Evolutionary conservation across 2,888 invertebrate species (phyloP), one percentile per base, ranked within the genome.

Genomic region (Dicyrtoma fusca): DNA sequence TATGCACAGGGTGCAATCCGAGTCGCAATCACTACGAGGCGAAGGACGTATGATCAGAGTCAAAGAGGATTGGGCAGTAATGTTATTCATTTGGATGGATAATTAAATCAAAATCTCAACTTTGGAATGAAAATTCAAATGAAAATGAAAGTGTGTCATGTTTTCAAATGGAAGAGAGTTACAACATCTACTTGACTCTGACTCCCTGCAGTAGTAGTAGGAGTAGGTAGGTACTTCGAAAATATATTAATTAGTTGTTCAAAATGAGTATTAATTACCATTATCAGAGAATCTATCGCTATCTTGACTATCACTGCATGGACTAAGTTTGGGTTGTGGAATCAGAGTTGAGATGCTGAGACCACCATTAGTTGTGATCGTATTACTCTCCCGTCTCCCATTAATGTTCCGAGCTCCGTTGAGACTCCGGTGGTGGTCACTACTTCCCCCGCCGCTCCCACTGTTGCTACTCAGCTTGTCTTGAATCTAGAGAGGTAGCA

Each of bases 241-340:
- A 34, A 34, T 34, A 8, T 34, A 34, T 34, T 34, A 34, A 34
- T 34, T 5, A 34, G 8, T 34, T n/a, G n/a, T n/a, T n/a, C n/a
- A n/a, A n/a, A n/a, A n/a, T n/a, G n/a, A n/a, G n/a, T 17, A 44
- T 26, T 14, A 21, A 5, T 47, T 72, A 79, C 80, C 80, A 68
- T 71, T 77, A 57, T 79, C 79, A 8, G 80, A 80, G 44, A 76
- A 74, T 64, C 74, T 76, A 74, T 80, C 80, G 65, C 78, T 79
- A 6, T 77, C 80, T 49, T 55, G 68, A 61, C 74, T 74, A 65
- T 65, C 69, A 61, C 77, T 77, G 62, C 77, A 77, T 44, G 79
- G 79, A 57, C 77, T 77, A 73, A 77, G 72, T 68, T 76, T 77
- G 17, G 76, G 73, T 8, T 42, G 57, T 47, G 77, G 79, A 71